Evolutionary conservation across 92 coral and sea anemone genomes (phyloP), one percentile per base, ranked within the genome.

Genomic region (Virgularia gustaviana): DNA sequence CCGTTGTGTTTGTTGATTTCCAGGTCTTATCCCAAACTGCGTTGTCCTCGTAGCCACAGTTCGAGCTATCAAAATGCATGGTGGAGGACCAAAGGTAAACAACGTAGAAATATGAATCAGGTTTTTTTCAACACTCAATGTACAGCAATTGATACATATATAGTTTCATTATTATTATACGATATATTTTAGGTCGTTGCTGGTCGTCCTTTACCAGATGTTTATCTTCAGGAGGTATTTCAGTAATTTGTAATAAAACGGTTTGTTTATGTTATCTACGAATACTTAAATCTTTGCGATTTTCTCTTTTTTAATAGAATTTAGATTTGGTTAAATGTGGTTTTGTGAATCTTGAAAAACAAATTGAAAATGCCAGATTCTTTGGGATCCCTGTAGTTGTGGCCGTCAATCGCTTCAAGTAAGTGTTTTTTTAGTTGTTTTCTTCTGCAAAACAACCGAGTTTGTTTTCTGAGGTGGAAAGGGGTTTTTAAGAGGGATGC

Each of bases 31-130:
- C 62, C 97, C 97, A n/a, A 90, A 91, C 63, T 86, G 91, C 31
- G 97, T 95, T 4, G 85, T 91, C 47, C 89, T 91, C 39, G 97
- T 91, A 7, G 97, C 91, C 24, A 91, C 97, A 23, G 91, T 91
- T 39, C 64, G 97, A 77, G 97, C 97, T 2, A 75, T 91, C 13
- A 91, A 91, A 55, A 91, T 91, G 97, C 97, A 91, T 23, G 97
- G 97, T 12, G 97, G 97, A 32, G 97, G 97, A 16, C 96, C 97
- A 32, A 91, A 91, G 97, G 97, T 91, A 29, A 74, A 82, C 38
- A 13, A 52, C 18, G 4, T 47, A 15, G n/a, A n/a, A n/a, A n/a
- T n/a, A n/a, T n/a, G n/a, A n/a, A n/a, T n/a, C n/a, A n/a, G n/a
- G n/a, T n/a, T n/a, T n/a, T n/a, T n/a, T n/a, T n/a, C n/a, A n/a